Base-by-base conservation (phyloP, 2,797 vertebrate genomes). In the Paramormyrops hopkinsi region DNA sequence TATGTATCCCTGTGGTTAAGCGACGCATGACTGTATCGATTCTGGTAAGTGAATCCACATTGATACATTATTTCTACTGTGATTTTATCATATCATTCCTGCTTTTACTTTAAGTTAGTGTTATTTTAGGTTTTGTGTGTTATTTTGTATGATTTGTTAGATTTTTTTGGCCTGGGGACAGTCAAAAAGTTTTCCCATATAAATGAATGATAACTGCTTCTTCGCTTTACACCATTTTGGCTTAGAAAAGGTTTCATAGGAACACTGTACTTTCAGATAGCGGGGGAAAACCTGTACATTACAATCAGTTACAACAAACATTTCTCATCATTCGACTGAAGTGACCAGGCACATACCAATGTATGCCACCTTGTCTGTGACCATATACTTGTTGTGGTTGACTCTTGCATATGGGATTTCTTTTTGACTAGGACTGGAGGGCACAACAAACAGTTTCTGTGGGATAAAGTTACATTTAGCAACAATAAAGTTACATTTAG, bases 341-440 rank as follows among this genome's bases (percentile, higher is more conserved):
- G 76, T 84, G 76, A 89, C 2, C 5, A 7, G 8, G 0, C 1
- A 54, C 94, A 93, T 91, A 98, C 98, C 98, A 0, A 99, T 96
- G 88, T 99, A 99, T 0, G 97, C 96, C 0, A 95, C 90, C 87
- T 95, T 95, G 90, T 99, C 98, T 0, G 98, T 99, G 93, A 99
- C 98, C 98, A 98, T 98, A 95, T 97, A 99, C 92, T 99, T 99
- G 95, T 97, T 97, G 94, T 98, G 98, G 94, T 97, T 99, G 82
- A 99, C 98, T 14, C 98, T 96, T 87, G 97, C 95, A 0, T 92
- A 99, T 0, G 98, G 98, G 91, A 99, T 98, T 25, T 89, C 65
- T 41, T 96, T 96, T 92, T 99, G 97, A 0, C 88, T 84, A 0
- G 95, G 91, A 0, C 87, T 96, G 0, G 94, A 59, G 0, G 97